Percentiles rank a stretch among this genome's conserved stretches.
These are phyloP conservation scores for Agrotis segetum DNA, from an alignment of 2,888 invertebrate species.

Conservation along the genomic window DNA sequence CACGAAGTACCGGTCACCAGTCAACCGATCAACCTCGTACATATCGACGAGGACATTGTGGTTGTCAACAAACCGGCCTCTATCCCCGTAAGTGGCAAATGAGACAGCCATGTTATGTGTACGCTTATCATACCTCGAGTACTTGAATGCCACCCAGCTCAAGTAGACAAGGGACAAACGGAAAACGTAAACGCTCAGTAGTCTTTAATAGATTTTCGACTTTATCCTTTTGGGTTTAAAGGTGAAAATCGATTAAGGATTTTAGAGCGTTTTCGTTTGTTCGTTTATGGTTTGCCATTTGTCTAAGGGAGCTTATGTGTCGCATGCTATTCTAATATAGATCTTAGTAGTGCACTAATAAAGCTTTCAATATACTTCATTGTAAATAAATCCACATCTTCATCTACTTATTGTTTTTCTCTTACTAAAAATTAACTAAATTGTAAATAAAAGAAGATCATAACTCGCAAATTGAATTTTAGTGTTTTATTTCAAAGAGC, in stretches of 20 bases:
- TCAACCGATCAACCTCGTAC: constrained; percentile 98
- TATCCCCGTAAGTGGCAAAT: constrained; percentile 99
- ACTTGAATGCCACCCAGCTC: constrained; percentile 65
- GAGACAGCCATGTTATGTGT: constrained; percentile 94
- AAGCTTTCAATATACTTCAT: constrained; percentile 46
- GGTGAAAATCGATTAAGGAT: too few relatives aligned
- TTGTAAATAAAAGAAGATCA: constrained; percentile 8
- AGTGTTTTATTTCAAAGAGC: constrained; percentile 5
- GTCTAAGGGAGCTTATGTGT: constrained; percentile 50
- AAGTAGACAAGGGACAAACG: too few relatives aligned
- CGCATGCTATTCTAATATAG: constrained; percentile 67
- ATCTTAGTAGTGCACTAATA: constrained; percentile 50
- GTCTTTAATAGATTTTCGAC: too few relatives aligned
- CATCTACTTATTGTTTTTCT: constrained; percentile 1
- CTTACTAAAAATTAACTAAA: constrained; percentile 7
- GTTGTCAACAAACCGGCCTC: constrained; percentile 99
- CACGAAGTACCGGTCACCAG: constrained; percentile 99
- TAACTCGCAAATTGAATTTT: constrained; percentile 33
- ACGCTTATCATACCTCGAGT: constrained; percentile 93
- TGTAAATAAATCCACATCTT: constrained; percentile 23
- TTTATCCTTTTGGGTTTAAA: too few relatives aligned
- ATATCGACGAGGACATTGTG: constrained; percentile 99
- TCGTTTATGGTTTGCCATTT: too few relatives aligned
- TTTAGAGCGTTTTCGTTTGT: too few relatives aligned
- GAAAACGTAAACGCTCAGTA: too few relatives aligned